phyloP scores from a whole-genome alignment of 2,113 vertebrate genomes.

The Ochotona curzoniae region DNA sequence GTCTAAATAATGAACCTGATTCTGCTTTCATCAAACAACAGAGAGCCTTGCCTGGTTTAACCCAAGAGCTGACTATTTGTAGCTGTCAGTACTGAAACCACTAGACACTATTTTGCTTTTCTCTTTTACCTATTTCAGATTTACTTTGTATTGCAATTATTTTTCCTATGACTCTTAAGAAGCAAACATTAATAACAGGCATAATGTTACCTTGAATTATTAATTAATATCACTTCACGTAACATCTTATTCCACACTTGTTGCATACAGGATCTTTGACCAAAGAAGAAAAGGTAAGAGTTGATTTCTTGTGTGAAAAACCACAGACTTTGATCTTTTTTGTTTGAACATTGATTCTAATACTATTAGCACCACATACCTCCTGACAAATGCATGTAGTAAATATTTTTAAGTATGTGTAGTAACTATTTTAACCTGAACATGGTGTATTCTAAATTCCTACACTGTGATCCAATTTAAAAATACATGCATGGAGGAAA shows the following conservation, averaged over 20 bases:
- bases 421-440: neutral
- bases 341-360: slow-evolving; percentile 16
- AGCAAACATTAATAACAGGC: neutral
- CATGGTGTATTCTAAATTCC: slow-evolving; percentile 35
- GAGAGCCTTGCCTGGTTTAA: neutral
- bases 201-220: neutral
- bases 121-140: slow-evolving; percentile 22
- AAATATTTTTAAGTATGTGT: neutral
- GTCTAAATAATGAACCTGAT: neutral
- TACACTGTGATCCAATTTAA: neutral
- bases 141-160: neutral
- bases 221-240: neutral
- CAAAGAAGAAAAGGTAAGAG: neutral
- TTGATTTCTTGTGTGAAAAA: slow-evolving; percentile 38
- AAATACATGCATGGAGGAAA: neutral
- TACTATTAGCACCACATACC: neutral
- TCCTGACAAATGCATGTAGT: slow-evolving; percentile 34
- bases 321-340: neutral
- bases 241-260: neutral
- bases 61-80: neutral
- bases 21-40: neutral
- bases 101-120: neutral
- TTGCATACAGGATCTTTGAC: neutral
- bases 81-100: slow-evolving; percentile 17
- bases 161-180: neutral